These are phyloP conservation scores for Pseudotriccus pelzelni DNA, from an alignment of 2,797 vertebrate genomes.

Conservation along the genomic window DNA sequence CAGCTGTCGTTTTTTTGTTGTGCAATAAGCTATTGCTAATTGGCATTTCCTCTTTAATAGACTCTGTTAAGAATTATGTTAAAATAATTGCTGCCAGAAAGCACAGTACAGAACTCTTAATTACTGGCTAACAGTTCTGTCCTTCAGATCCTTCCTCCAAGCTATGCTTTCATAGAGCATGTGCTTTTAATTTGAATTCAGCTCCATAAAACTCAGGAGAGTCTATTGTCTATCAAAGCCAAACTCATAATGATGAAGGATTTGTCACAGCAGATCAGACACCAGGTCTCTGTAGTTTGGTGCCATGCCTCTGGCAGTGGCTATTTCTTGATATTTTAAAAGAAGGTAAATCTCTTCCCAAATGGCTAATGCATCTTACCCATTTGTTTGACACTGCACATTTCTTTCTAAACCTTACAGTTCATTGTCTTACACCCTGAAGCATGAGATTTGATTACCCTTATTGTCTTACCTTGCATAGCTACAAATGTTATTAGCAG, in stretches of 20 bases:
- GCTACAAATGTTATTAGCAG: conserved; percentile 18
- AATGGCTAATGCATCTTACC: conserved; percentile 24
- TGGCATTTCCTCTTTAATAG: conserved; percentile 70
- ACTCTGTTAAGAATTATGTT: conserved; percentile 71
- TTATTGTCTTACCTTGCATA: conserved; percentile 47
- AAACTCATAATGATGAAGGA: conserved; percentile 34
- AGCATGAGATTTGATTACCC: conserved; percentile 30
- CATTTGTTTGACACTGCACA: conserved; percentile 9
- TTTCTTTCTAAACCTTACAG: conserved; percentile 20
- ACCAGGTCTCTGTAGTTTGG: conserved; percentile 13
- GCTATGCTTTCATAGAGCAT: conserved; percentile 60
- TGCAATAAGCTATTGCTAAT: conserved; percentile 67
- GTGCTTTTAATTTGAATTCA: conserved; percentile 67
- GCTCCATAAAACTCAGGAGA: conserved; percentile 39
- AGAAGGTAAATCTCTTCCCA: conserved; percentile 11
- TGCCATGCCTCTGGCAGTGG: conserved; percentile 42
- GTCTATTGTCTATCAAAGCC: conserved; percentile 60
- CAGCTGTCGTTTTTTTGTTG: conserved; percentile 61
- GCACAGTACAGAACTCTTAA: conserved; percentile 67
- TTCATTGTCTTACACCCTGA: conserved; percentile 37
- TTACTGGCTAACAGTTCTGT: conserved; percentile 71
- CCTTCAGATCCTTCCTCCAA: conserved; percentile 71
- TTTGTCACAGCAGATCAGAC: conserved; percentile 49
- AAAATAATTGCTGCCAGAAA: conserved; percentile 74
- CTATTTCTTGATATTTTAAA: conserved; percentile 43